These are phyloP conservation scores for Hemichromis elongatus DNA, from an alignment of 2,113 vertebrate species.

Conservation along the genomic window DNA sequence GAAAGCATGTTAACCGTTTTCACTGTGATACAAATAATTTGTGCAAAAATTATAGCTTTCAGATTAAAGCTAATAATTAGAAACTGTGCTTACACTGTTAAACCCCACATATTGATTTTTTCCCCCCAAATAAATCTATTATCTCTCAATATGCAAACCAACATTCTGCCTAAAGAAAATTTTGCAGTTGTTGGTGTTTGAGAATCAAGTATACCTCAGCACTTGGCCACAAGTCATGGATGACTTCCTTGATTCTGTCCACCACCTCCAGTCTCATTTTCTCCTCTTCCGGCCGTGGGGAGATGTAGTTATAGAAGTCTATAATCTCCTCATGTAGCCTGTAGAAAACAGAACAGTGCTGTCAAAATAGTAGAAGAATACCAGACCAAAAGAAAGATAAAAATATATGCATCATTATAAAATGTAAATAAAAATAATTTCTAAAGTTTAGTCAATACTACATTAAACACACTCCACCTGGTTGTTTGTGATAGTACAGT, in stretches of 20 bases:
- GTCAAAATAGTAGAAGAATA: background rate
- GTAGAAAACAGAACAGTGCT: background rate
- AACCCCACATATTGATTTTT: background rate
- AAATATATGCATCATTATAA: background rate
- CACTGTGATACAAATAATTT: background rate
- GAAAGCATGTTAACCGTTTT: background rate
- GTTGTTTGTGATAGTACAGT: background rate
- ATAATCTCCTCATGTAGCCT: constrained; percentile 97
- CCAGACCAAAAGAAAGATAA: background rate
- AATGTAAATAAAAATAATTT: background rate
- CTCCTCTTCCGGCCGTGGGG: constrained; percentile 90
- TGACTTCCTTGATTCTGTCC: constrained; percentile 91
- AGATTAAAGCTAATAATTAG: background rate
- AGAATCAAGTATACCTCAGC: constrained; percentile 66
- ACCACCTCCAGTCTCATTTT: constrained; percentile 97
- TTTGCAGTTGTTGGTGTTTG: background rate
- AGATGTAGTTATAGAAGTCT: constrained; percentile 96
- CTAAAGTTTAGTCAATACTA: background rate
- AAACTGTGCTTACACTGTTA: background rate
- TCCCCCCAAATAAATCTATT: background rate
- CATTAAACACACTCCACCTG: background rate
- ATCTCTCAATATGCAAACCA: background rate
- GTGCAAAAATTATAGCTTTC: background rate
- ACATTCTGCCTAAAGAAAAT: background rate
- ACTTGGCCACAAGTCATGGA: constrained; percentile 93